phyloP scores from a whole-genome alignment of 2,113 vertebrate species.

The Myrmophylax atrothorax region DNA sequence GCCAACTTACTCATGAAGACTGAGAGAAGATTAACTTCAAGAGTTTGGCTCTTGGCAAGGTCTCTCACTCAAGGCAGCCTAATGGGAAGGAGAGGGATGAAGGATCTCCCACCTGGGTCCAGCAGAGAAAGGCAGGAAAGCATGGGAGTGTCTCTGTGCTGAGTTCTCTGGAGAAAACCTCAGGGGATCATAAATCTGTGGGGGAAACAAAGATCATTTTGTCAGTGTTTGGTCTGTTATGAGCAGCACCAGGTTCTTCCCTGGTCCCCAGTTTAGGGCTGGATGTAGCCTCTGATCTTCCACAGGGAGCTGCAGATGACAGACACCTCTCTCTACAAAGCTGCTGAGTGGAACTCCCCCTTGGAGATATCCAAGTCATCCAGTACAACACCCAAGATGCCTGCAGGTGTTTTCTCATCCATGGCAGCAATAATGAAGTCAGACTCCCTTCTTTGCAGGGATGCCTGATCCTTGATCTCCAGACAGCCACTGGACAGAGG shows the following conservation, averaged over 20 bases:
- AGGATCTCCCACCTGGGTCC: conserved; percentile 72
- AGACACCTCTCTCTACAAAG: not conserved
- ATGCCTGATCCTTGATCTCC: not conserved
- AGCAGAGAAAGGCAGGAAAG: conserved; percentile 88
- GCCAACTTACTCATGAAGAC: not conserved
- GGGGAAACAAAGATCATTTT: not conserved
- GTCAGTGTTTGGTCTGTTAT: not conserved
- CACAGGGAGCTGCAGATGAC: not conserved
- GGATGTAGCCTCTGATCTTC: not conserved
- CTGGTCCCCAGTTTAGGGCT: not conserved
- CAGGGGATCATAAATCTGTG: conserved; percentile 86
- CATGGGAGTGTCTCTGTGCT: conserved; percentile 80
- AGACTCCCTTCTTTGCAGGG: not conserved
- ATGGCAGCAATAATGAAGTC: not conserved
- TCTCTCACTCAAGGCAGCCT: not conserved
- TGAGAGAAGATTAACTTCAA: not conserved
- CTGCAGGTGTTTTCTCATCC: not conserved
- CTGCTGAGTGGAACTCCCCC: not conserved
- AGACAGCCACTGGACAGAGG: not conserved
- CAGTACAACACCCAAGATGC: not conserved
- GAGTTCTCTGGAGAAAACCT: conserved; percentile 89
- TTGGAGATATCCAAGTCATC: not conserved
- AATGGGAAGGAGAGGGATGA: not conserved
- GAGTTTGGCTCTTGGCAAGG: not conserved
- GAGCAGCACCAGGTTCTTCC: not conserved